Percentiles rank a stretch among this genome's conserved stretches.
Evolutionary conservation across 1,140 invertebrate genomes (phyloP).

Genomic region (Pseudachorutes palmiensis): DNA sequence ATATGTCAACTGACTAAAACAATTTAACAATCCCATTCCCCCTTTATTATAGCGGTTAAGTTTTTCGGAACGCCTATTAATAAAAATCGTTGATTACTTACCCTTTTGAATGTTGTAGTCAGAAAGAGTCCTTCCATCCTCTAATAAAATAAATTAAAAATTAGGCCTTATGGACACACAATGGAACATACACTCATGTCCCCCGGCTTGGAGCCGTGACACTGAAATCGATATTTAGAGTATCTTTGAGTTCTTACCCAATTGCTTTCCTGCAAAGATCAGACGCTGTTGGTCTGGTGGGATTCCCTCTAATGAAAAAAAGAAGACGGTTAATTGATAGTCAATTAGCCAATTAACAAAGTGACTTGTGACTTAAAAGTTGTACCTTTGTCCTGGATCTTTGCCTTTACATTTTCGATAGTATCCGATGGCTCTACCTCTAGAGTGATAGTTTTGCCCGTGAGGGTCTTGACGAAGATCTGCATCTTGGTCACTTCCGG

Average conservation of each 20-base stretch:
- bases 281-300: slow-evolving; percentile 50
- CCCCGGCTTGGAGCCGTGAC: no score
- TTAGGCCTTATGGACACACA: no score
- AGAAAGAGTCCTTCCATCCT: slow-evolving; percentile 52
- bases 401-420: slow-evolving; percentile 32
- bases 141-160: no score
- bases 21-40: no score
- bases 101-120: slow-evolving; percentile 54
- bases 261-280: slow-evolving; percentile 54
- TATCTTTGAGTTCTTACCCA: no score
- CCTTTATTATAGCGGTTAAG: no score
- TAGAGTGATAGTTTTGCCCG: slow-evolving; percentile 53
- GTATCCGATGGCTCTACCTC: slow-evolving; percentile 53
- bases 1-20: no score
- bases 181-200: no score
- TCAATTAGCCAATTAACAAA: not conserved
- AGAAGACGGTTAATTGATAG: slow-evolving; percentile 32
- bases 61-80: no score
- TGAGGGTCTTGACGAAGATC: slow-evolving; percentile 52
- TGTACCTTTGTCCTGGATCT: slow-evolving; percentile 50
- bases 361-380: no score
- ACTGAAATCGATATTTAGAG: no score
- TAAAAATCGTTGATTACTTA: no score
- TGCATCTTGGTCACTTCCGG: slow-evolving; percentile 42
- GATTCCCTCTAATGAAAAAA: slow-evolving; percentile 43